Percentiles rank a stretch among this genome's conserved stretches.
Evolutionary conservation across 1,140 invertebrate genomes (phyloP).

Genomic region (Agrilus planipennis): DNA sequence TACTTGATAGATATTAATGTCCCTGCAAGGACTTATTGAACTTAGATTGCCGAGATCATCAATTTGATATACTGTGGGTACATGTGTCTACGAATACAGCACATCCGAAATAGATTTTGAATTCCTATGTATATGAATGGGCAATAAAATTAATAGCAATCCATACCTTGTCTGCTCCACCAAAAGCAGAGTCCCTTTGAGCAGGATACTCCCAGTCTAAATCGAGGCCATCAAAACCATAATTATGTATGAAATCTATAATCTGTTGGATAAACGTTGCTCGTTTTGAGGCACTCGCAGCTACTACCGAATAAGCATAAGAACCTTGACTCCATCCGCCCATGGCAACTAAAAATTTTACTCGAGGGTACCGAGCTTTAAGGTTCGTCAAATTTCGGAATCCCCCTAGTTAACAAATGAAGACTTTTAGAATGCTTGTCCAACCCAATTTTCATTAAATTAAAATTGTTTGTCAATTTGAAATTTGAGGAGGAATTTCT

Average conservation of each 20-base stretch:
- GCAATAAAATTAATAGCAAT: too few species aligned
- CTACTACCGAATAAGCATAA: conserved; percentile 46
- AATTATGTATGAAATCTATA: conserved; percentile 44
- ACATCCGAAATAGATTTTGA: background rate
- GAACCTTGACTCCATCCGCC: conserved; percentile 71
- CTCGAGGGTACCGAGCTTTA: conserved; percentile 46
- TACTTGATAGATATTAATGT: too few species aligned
- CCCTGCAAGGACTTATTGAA: too few species aligned
- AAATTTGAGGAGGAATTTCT: too few species aligned
- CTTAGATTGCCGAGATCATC: too few species aligned
- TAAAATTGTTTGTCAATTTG: too few species aligned
- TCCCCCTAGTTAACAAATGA: too few species aligned
- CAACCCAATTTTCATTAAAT: too few species aligned
- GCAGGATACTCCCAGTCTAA: conserved; percentile 73
- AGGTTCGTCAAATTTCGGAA: conserved; percentile 41
- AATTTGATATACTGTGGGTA: too few species aligned
- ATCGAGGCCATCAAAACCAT: conserved; percentile 69
- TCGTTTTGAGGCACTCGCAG: conserved; percentile 32
- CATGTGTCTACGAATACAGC: too few species aligned
- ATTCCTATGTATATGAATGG: background rate
- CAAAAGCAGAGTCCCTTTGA: too few species aligned
- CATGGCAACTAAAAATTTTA: conserved; percentile 58
- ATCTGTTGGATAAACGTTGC: conserved; percentile 46
- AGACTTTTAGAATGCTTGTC: too few species aligned
- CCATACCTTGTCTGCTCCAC: conserved; percentile 39